Evolutionary conservation across 2,113 vertebrate species (phyloP), one percentile per base, ranked within the genome.

Genomic region (Mugil cephalus): DNA sequence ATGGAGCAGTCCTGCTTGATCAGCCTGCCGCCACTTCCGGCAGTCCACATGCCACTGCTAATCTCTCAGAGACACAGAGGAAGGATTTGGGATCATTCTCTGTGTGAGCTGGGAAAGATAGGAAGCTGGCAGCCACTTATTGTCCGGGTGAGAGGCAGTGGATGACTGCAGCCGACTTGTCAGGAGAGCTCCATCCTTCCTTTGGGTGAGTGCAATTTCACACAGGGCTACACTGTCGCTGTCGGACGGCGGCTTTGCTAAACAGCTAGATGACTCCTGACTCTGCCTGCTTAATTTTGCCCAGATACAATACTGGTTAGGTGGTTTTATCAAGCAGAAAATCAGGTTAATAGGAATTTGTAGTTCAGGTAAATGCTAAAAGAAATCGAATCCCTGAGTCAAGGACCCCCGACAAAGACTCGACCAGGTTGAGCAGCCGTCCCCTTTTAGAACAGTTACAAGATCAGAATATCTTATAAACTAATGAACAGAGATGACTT

Each of bases 21-120:
- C 55, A 54, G 76, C 61, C 71, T 50, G 56, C 60, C 69, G 82
- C 53, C 61, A 77, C 76, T 74, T 72, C 56, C 4, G 13, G 70
- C 69, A 10, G 77, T 66, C 77, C 80, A 79, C 77, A 83, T 85
- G 80, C 76, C 73, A 73, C 51, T 4, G 71, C 53, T 83, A 81
- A 85, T 86, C 79, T 69, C 71, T 74, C 69, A 30, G 11, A 74
- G 66, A 82, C 69, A 67, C 79, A 64, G 24, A 80, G 47, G 73
- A 88, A 70, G 69, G 83, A 74, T 70, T 82, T 18, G 8, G 69
- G 71, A 81, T 87, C 59, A 73, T 78, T 77, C 54, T 17, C n/a
- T 45, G 53, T 72, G 80, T 39, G 70, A 73, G 82, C 77, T 50
- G 58, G 65, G 61, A 55, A 65, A 78, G 52, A 64, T 60, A 69